Evolutionary conservation across 2,797 vertebrate species (phyloP), one percentile per base, ranked within the genome.

Genomic region (Trachops cirrhosus): DNA sequence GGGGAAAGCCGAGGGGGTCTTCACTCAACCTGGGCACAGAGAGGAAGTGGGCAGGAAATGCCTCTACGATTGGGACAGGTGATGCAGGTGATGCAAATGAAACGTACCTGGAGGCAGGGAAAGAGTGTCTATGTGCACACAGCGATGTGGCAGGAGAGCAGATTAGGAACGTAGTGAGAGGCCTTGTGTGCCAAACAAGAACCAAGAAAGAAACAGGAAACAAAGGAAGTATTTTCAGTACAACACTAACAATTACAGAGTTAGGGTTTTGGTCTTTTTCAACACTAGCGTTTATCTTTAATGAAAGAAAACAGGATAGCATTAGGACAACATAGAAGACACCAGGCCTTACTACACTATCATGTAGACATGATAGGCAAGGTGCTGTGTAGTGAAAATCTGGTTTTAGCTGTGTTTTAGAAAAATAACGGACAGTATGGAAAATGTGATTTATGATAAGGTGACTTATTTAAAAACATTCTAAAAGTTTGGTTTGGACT

Each of bases 351-450:
- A 24, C 52, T 54, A 54, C 52, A 54, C 21, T 54, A 54, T 24
- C 19, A 21, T 21, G 6, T 52, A 8, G 19, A 52, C 50, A 52
- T 52, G 50, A 52, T 52, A 68, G 37, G 39, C 59, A 9, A 9
- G 64, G 37, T 32, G 37, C 52, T 71, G 3, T 3, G 16, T 6
- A 71, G 54, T 15, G 46, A 89, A 74, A 59, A 32, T 86, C 59
- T 89, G n/a, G 39, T 44, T 73, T 95, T 64, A 44, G n/a, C 8
- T 59, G 21, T 73, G 10, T 73, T 89, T 89, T 95, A 91, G 80
- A 77, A 93, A 74, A 80, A 32, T 46, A 70, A 85, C 19, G 39
- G 10, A 29, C 26, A 41, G 7, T 59, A 44, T 75, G 50, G 67
- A 54, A 87, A 94, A 92, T 32, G 16, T 52, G 48, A 68, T 11